phyloP scores from a whole-genome alignment of 2,888 invertebrate genomes.

The Beris morrisii region DNA sequence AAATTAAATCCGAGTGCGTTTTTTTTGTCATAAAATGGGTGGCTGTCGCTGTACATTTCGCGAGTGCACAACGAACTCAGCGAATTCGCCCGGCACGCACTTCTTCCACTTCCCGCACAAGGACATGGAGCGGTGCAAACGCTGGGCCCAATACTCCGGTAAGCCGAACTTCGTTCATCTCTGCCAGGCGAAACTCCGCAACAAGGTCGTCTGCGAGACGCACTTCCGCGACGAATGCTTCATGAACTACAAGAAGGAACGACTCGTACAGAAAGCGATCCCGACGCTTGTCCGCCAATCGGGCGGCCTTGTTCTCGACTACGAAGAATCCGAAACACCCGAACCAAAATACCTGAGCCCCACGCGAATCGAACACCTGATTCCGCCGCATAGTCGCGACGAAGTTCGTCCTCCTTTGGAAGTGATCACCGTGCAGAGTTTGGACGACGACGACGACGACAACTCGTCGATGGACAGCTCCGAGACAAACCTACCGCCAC shows the following conservation, averaged over 20 bases:
- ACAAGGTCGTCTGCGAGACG: slow-evolving; percentile 58
- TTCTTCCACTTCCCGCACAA: slow-evolving; percentile 61
- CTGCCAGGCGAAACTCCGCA: slow-evolving; percentile 54
- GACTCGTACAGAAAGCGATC: slow-evolving; percentile 56
- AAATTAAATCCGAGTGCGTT: neutral
- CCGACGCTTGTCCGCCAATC: slow-evolving; percentile 55
- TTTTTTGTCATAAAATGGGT: slow-evolving; percentile 53
- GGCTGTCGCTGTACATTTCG: slow-evolving; percentile 61
- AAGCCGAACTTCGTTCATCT: slow-evolving; percentile 52
- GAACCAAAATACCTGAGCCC: slow-evolving; percentile 42
- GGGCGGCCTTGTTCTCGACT: slow-evolving; percentile 46
- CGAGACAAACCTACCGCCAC: neutral
- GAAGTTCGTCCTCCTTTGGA: too few species aligned
- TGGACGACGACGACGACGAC: neutral
- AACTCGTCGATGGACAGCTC: neutral
- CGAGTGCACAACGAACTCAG: slow-evolving; percentile 56
- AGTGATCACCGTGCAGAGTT: neutral
- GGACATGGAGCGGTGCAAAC: slow-evolving; percentile 50
- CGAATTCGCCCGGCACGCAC: slow-evolving; percentile 53
- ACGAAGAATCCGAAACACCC: slow-evolving; percentile 43
- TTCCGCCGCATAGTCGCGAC: slow-evolving; percentile 43
- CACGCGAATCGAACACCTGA: slow-evolving; percentile 44
- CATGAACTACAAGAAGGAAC: slow-evolving; percentile 57
- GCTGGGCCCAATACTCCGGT: slow-evolving; percentile 54
- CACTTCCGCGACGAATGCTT: slow-evolving; percentile 60